Evolutionary conservation across 2,888 invertebrate species (phyloP).

Genomic region (Tortrix viridana): DNA sequence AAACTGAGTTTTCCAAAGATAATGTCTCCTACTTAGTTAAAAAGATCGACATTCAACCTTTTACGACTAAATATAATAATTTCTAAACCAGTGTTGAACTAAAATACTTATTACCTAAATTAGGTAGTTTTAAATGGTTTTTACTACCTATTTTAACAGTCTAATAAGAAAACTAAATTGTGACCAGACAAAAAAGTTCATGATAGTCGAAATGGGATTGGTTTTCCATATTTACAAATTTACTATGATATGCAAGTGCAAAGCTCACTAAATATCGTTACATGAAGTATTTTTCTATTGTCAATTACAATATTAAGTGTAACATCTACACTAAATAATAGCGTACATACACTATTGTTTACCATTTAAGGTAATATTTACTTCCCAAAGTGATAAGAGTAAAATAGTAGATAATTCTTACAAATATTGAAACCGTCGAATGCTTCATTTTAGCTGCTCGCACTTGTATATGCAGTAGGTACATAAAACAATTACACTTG

Average conservation of each 20-base stretch:
- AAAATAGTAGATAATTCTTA: slow-evolving; percentile 62
- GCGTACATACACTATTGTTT: slow-evolving; percentile 51
- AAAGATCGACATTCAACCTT: slow-evolving; percentile 23
- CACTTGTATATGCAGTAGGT: slow-evolving; percentile 82
- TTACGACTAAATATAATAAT: slow-evolving; percentile 12
- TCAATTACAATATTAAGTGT: slow-evolving; percentile 60
- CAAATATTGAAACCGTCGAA: slow-evolving; percentile 67
- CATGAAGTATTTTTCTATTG: slow-evolving; percentile 55
- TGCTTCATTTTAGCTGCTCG: slow-evolving; percentile 77
- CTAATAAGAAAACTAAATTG: slow-evolving; percentile 18
- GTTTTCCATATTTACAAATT: slow-evolving; percentile 70
- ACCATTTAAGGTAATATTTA: slow-evolving; percentile 50
- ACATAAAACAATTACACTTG: slow-evolving; percentile 71
- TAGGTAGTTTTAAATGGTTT: slow-evolving; percentile 22
- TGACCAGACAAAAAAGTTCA: slow-evolving; percentile 14
- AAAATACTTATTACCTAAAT: slow-evolving; percentile 31
- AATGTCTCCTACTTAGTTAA: slow-evolving; percentile 20
- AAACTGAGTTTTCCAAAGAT: slow-evolving; percentile 22
- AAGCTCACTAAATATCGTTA: slow-evolving; percentile 82
- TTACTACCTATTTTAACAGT: slow-evolving; percentile 27
- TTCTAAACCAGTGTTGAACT: slow-evolving; percentile 21
- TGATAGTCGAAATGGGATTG: slow-evolving; percentile 31
- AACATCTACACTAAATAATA: slow-evolving; percentile 66
- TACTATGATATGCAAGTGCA: slow-evolving; percentile 83
- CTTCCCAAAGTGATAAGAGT: slow-evolving; percentile 53